phyloP scores from a whole-genome alignment of 1,140 invertebrate genomes.

The Linepithema humile region DNA sequence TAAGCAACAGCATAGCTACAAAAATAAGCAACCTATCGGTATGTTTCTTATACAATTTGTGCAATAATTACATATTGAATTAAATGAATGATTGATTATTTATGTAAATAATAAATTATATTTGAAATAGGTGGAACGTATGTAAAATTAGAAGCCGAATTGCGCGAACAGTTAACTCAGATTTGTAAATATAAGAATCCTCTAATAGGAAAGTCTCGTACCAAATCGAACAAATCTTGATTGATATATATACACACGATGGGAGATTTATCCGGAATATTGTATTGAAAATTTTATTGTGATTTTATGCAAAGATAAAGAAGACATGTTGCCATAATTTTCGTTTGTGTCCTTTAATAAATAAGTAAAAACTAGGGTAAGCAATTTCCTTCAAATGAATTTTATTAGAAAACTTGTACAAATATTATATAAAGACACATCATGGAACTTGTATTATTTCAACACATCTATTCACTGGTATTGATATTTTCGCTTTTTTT shows the following conservation, averaged over 20 bases:
- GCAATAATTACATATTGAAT: conserved; percentile 16
- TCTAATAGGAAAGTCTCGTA: conserved; percentile 61
- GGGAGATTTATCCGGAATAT: not conserved
- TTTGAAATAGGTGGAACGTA: conserved; percentile 87
- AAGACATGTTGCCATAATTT: not conserved
- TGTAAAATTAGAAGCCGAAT: conserved; percentile 89
- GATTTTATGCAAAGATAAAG: not conserved
- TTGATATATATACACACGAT: not conserved
- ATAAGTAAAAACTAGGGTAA: not conserved
- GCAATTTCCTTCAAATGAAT: not conserved
- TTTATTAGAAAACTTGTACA: not conserved
- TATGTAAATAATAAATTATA: conserved; percentile 31
- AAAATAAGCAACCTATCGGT: conserved; percentile 78
- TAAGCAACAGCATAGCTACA: conserved; percentile 70
- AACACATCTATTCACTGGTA: too few species aligned
- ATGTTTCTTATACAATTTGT: conserved; percentile 30
- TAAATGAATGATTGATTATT: conserved; percentile 28
- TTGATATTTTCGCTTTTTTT: too few species aligned
- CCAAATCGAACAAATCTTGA: conserved; percentile 59
- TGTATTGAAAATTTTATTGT: conserved; percentile 3
- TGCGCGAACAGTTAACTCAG: conserved; percentile 86
- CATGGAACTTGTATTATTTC: too few species aligned
- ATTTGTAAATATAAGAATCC: conserved; percentile 76
- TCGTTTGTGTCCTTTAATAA: not conserved
- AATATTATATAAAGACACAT: not conserved